Base-by-base conservation (phyloP, 2,888 invertebrate species). In the Phania funesta region DNA sequence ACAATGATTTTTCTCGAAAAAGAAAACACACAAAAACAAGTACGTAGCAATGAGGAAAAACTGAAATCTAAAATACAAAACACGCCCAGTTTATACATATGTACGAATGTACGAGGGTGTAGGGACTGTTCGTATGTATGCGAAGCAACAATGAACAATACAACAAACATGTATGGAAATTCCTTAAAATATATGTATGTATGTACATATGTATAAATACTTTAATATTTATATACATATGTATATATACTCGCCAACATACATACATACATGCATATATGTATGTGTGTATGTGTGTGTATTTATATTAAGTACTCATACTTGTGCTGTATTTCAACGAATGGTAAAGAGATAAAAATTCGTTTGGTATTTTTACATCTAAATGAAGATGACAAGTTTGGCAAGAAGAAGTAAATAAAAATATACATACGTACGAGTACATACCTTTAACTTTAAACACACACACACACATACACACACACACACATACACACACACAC, bases 261-360 rank as follows among this genome's bases (percentile, higher is more conserved):
- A 22, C 24, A 22, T 62, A 46, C 44, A 29, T 32, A 64, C n/a
- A 13, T 35, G 3, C 3, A 2, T 50, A 2, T 64, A 29, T 54
- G 46, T 60, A 20, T 65, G 4, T 32, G n/a, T 35, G 22, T 58
- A 24, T 22, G 5, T 44, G 11, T 22, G 35, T 32, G 18, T 22
- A 44, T n/a, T 22, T 44, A 60, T 58, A 22, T 8, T 16, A 67
- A 75, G 65, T 56, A 64, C 48, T 38, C 24, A 9, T 68, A 29
- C 48, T 62, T 24, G 24, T 41, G 5, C 24, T 48, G 32, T 29
- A 38, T 68, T 41, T 32, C 67, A 50, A 60, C 81, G 78, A 80
- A 62, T 67, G 56, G 86, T 86, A 86, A 86, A 86, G 86, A 88
- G 87, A 86, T 87, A 86, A 87, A 86, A 88, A 32, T 62, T 56